These are phyloP conservation scores for Serripes groenlandicus DNA, from an alignment of 2,888 invertebrate species.

Conservation along the genomic window DNA sequence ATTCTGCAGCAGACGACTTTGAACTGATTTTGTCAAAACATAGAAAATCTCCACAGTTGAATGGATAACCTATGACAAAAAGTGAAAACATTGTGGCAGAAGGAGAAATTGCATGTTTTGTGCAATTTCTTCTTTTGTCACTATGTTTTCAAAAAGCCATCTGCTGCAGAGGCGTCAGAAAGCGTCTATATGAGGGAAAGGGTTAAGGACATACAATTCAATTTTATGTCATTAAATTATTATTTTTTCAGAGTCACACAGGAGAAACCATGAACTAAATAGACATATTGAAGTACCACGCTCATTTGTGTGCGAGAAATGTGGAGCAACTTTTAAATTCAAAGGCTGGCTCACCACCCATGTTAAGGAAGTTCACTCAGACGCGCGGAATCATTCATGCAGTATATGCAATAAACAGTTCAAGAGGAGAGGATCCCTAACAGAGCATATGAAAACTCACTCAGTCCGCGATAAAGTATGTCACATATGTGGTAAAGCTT, in stretches of 20 bases:
- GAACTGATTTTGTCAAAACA: too few relatives aligned
- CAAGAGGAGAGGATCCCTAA: not conserved
- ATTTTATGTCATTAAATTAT: not conserved
- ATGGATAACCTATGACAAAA: too few relatives aligned
- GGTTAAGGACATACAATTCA: too few relatives aligned
- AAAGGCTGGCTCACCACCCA: slow-evolving; percentile 13
- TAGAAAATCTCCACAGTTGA: too few relatives aligned
- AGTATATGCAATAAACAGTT: slow-evolving; percentile 5
- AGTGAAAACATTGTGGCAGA: not conserved
- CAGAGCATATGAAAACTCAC: slow-evolving; percentile 12
- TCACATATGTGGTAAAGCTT: slow-evolving; percentile 20
- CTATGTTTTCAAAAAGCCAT: not conserved
- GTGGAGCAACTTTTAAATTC: slow-evolving; percentile 30
- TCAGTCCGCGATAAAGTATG: slow-evolving; percentile 6
- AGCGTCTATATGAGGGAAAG: too few relatives aligned
- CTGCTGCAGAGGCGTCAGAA: too few relatives aligned
- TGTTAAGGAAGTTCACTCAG: slow-evolving; percentile 13
- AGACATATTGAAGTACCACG: slow-evolving; percentile 10
- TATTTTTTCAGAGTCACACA: slow-evolving; percentile 10
- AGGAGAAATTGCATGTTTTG: not conserved
- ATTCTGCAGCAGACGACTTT: too few relatives aligned
- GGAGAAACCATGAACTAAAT: slow-evolving; percentile 20
- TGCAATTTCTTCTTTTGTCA: not conserved
- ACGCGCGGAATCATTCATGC: not conserved
- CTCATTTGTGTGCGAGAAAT: slow-evolving; percentile 19